Base-by-base conservation (phyloP, 2,888 invertebrate genomes). In the Harmothoe impar region DNA sequence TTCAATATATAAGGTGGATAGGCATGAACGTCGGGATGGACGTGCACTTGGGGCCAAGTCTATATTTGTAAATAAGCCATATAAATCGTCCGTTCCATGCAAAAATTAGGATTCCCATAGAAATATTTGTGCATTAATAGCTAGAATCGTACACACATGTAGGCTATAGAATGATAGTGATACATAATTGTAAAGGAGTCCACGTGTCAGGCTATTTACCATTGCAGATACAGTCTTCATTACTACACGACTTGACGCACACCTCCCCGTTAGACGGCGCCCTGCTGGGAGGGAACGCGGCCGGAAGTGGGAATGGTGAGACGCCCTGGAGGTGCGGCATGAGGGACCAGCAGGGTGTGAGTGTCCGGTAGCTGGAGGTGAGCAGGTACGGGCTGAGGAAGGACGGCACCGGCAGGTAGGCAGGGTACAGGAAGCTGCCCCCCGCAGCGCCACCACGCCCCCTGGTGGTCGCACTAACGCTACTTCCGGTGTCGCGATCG, bases 341-440 rank as follows among this genome's bases (percentile, higher is more conserved):
- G 25, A 86, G 3, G 29, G 54, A 29, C 86, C 86, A 86, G 54
- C 56, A 84, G 17, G 84, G 84, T 25, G 43, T n/a, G 29, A 86
- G 54, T 12, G 86, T n/a, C 52, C 86, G 3, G 86, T 86, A 86
- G 20, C 54, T 54, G 12, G 86, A 33, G 5, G 86, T 15, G 5
- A 86, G 29, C 1, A 86, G 29, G 33, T 54, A 86, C 25, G 52
- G 86, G 20, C 54, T 56, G 31, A 56, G 54, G 29, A 31, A 86
- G 5, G 52, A 54, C 7, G 86, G 23, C 10, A 86, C 7, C 20
- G 86, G 29, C 29, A 86, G 54, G 29, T 54, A 52, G n/a, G 52
- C 0, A 0, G 86, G 86, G 31, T 54, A 86, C n/a, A 54, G 0
- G 3, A 33, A 17, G 0, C 10, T 15, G 29, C 77, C 29, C 5